A percentile compares a stretch with the other conserved stretches of the same genome.
Conservation (phyloP, 2,888 invertebrate genomes). For the Pomacea canaliculata region DNA sequence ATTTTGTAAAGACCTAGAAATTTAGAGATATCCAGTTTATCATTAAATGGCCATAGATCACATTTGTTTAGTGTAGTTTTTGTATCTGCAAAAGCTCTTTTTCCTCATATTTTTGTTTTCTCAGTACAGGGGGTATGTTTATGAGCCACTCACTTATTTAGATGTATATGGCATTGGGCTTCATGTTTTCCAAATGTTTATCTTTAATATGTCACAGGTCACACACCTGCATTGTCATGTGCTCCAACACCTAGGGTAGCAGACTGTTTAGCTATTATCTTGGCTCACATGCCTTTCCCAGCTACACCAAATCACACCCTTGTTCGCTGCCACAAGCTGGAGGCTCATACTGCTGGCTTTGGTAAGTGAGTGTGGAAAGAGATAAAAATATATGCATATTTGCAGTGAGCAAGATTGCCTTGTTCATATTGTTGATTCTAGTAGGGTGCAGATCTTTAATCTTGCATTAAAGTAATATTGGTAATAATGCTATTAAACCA, state of each 20-base stretch:
- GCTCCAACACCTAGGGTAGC: constrained; percentile 76
- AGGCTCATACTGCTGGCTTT: constrained; percentile 42
- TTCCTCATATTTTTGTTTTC: too few relatives aligned
- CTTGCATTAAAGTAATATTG: background rate
- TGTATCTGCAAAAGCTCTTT: too few relatives aligned
- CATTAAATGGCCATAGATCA: too few relatives aligned
- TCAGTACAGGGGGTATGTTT: too few relatives aligned
- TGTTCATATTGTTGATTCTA: background rate
- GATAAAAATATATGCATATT: background rate
- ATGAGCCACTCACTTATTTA: too few relatives aligned
- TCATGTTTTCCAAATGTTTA: too few relatives aligned
- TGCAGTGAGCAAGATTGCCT: background rate
- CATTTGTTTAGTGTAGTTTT: too few relatives aligned
- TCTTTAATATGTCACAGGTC: constrained; percentile 60
- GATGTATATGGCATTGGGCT: too few relatives aligned
- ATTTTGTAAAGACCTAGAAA: background rate
- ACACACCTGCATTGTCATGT: constrained; percentile 77
- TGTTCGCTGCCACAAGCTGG: constrained; percentile 41
- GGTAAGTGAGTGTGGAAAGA: constrained; percentile 40
- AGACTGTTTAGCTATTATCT: constrained; percentile 76
- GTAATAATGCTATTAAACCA: too few relatives aligned
- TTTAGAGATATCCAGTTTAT: too few relatives aligned
- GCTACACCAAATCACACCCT: constrained; percentile 54
- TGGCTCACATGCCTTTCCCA: constrained; percentile 67
- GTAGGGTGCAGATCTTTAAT: background rate